A percentile compares a stretch with the other conserved stretches of the same genome.
Evolutionary conservation across 2,797 vertebrate species (phyloP).

Genomic region (Thunnus albacares): DNA sequence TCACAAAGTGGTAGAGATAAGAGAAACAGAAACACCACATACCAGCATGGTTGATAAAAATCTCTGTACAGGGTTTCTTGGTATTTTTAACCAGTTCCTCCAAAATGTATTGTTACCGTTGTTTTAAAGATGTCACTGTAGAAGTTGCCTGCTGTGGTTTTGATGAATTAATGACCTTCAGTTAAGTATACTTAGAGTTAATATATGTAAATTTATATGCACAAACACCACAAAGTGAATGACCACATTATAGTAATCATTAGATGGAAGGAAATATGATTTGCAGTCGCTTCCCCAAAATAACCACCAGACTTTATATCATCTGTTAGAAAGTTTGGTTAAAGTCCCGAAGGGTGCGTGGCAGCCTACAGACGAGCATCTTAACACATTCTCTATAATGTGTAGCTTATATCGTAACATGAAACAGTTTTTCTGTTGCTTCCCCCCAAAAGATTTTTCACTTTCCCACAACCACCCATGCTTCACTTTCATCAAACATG

Average conservation of each 20-base stretch:
- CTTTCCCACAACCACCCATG: conserved; percentile 14
- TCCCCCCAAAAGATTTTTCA: not conserved
- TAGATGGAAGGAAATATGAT: not conserved
- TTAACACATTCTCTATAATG: not conserved
- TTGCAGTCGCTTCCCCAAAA: not conserved
- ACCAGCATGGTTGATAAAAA: not conserved
- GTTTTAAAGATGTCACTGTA: not conserved
- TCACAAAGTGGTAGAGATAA: conserved; percentile 3
- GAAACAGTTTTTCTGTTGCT: not conserved
- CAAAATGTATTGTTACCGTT: not conserved
- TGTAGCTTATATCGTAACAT: not conserved
- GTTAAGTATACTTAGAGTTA: not conserved
- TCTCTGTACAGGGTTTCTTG: not conserved
- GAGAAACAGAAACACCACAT: not conserved
- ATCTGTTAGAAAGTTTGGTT: not conserved
- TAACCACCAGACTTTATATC: not conserved
- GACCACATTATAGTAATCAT: not conserved
- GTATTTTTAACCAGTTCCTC: not conserved
- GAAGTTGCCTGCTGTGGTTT: not conserved
- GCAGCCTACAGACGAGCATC: not conserved
- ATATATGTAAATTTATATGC: not conserved
- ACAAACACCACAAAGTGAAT: too few relatives aligned
- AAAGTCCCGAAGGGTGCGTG: not conserved
- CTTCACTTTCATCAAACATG: conserved; percentile 21
- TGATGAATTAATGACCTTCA: not conserved